A percentile compares a stretch with the other conserved stretches of the same genome.
phyloP scores from a whole-genome alignment of 2,797 vertebrate species.

The Arrhamphus sclerolepis region DNA sequence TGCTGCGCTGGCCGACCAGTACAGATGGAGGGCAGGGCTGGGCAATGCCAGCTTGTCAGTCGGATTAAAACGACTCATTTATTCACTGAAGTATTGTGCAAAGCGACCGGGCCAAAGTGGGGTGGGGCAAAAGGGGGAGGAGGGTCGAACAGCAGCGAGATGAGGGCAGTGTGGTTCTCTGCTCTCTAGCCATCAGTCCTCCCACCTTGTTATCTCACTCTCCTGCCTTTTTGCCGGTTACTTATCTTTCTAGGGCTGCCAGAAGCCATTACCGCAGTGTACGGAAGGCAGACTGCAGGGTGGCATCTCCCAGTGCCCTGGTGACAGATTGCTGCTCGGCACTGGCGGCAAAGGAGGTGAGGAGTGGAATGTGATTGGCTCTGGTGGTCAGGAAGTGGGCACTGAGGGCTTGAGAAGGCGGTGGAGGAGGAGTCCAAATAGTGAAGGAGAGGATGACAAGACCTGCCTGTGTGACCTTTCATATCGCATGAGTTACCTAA shows the following conservation, averaged over 20 bases:
- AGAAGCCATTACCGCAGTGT: constrained; percentile 98
- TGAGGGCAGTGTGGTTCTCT: constrained; percentile 66
- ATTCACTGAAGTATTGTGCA: constrained; percentile 98
- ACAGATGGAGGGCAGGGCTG: constrained; percentile 99
- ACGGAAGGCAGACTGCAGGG: constrained; percentile 96
- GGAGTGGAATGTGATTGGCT: constrained; percentile 92
- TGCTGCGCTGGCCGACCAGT: constrained; percentile 92
- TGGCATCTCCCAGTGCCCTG: constrained; percentile 90
- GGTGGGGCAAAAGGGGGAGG: constrained; percentile 74
- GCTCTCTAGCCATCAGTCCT: constrained; percentile 75
- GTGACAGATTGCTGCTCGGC: constrained; percentile 99
- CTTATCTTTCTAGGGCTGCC: constrained; percentile 88
- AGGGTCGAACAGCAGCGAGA: constrained; percentile 68
- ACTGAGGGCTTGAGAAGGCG: constrained; percentile 75
- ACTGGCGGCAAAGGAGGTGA: constrained; percentile 90
- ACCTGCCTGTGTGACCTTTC: constrained; percentile 84
- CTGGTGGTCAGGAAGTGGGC: constrained; percentile 93
- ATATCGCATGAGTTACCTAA: constrained; percentile 78
- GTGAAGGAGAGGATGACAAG: constrained; percentile 81
- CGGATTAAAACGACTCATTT: constrained; percentile 99
- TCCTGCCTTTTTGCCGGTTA: constrained; percentile 72
- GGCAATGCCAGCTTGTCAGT: constrained; percentile 99
- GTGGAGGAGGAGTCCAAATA: constrained; percentile 80
- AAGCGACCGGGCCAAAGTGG: constrained; percentile 93
- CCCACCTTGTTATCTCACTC: constrained; percentile 38